Base-by-base conservation (phyloP, 2,113 vertebrate species). In the Ptychochromis oligacanthus region DNA sequence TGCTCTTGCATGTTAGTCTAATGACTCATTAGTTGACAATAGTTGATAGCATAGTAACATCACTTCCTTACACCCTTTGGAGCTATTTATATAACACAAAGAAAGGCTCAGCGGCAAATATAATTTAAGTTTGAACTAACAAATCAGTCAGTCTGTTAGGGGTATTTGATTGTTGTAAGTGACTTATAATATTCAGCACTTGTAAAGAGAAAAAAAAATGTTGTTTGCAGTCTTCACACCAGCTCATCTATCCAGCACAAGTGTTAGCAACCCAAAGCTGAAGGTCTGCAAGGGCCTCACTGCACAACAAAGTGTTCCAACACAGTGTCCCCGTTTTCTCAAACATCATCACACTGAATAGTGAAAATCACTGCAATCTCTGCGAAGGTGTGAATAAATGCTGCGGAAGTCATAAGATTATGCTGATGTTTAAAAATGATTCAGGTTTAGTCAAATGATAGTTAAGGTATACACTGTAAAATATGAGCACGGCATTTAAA, bases 331-430 rank as follows among this genome's bases (percentile, higher is more conserved):
- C 83, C 64, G 61, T 92, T 93, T 92, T 88, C 83, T 92, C 92
- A 91, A 93, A 93, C 92, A 93, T 94, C 91, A 77, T 93, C 93
- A 92, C 88, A 55, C 82, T 64, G 89, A 92, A 94, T 65, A 90
- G 83, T 91, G 92, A 93, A 92, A 94, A 93, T 93, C 87, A 90
- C 89, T 82, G 88, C 90, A 90, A 93, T 92, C 90, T 89, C 93
- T 89, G 82, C 87, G 81, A 95, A 93, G 88, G 93, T 95, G 93
- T 93, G 94, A 95, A 95, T 90, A 95, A 94, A 93, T 88, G 93
- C 86, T 89, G 79, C 77, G 61, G 76, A 88, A 93, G 91, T 95
- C 85, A 91, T 85, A 87, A 91, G 81, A 78, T 86, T 83, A 78
- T 89, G 90, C 79, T 83, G 88, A 38, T 62, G 74, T 74, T 75